These are phyloP conservation scores for Agonum fuliginosum DNA, from an alignment of 2,888 invertebrate genomes.

Conservation along the genomic window DNA sequence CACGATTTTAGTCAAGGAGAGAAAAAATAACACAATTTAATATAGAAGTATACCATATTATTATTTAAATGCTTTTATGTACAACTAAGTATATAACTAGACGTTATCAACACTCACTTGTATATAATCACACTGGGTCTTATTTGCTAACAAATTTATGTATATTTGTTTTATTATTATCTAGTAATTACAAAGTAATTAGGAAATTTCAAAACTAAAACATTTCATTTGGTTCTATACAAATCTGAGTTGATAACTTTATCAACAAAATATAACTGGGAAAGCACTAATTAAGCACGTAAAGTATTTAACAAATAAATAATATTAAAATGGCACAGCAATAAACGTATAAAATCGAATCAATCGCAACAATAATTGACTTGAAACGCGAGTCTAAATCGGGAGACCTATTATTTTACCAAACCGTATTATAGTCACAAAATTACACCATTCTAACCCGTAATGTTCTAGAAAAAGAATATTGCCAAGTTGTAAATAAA, in stretches of 20 bases:
- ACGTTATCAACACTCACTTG: conserved; percentile 60
- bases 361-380: conserved; percentile 54
- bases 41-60: conserved; percentile 60
- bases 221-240: conserved; percentile 40
- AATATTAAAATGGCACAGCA: conserved; percentile 56
- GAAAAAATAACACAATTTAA: conserved; percentile 46
- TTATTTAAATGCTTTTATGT: conserved; percentile 60
- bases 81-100: conserved; percentile 60
- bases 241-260: conserved; percentile 6
- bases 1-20: conserved; percentile 22
- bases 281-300: conserved; percentile 39
- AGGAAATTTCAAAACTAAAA: conserved; percentile 40
- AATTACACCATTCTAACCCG: no score
- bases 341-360: conserved; percentile 50
- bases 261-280: conserved; percentile 14
- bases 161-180: conserved; percentile 56
- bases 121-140: conserved; percentile 59
- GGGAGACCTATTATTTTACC: background rate
- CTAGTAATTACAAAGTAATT: conserved; percentile 57
- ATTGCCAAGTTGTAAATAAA: no score
- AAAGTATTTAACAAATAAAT: conserved; percentile 54
- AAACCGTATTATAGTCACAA: background rate
- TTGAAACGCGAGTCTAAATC: conserved; percentile 42
- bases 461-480: no score
- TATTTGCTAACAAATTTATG: conserved; percentile 56